Conservation (phyloP, 2,797 vertebrate species). For the Melanotaenia boesemani region DNA sequence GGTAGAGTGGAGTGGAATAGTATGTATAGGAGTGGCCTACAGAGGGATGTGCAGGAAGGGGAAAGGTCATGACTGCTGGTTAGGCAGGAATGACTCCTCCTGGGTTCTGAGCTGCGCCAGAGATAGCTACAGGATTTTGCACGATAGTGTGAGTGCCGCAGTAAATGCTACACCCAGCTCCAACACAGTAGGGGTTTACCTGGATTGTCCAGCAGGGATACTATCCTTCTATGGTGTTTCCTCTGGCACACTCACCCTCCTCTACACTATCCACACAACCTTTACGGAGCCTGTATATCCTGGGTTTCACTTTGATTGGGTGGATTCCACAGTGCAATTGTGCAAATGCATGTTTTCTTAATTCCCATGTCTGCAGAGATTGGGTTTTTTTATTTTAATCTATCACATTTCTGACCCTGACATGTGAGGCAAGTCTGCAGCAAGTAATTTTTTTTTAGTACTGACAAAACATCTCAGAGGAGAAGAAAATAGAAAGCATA, state of each 20-base stretch:
- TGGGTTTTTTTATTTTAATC: too few species aligned
- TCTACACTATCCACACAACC: conserved; percentile 62
- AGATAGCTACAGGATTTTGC: conserved; percentile 43
- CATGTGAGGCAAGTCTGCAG: too few species aligned
- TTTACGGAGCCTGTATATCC: conserved; percentile 71
- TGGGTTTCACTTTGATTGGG: conserved; percentile 67
- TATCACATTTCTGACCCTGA: too few species aligned
- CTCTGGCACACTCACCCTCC: conserved; percentile 31
- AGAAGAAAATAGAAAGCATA: too few species aligned
- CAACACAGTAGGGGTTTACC: conserved; percentile 61
- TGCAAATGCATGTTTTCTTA: too few species aligned
- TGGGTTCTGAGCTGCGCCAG: conserved; percentile 69
- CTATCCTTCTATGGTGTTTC: conserved; percentile 63
- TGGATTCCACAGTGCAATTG: conserved; percentile 32
- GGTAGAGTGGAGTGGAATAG: conserved; percentile 59
- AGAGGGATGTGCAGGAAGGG: conserved; percentile 68
- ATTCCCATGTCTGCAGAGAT: too few species aligned
- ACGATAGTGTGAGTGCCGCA: background rate
- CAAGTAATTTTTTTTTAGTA: too few species aligned
- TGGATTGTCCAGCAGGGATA: conserved; percentile 66
- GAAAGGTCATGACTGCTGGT: conserved; percentile 53
- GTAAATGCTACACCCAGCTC: conserved; percentile 8
- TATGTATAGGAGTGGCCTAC: conserved; percentile 66
- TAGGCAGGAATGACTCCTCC: conserved; percentile 68
- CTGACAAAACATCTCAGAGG: too few species aligned